phyloP scores from a whole-genome alignment of 2,888 invertebrate genomes.

The Elysia crispata region DNA sequence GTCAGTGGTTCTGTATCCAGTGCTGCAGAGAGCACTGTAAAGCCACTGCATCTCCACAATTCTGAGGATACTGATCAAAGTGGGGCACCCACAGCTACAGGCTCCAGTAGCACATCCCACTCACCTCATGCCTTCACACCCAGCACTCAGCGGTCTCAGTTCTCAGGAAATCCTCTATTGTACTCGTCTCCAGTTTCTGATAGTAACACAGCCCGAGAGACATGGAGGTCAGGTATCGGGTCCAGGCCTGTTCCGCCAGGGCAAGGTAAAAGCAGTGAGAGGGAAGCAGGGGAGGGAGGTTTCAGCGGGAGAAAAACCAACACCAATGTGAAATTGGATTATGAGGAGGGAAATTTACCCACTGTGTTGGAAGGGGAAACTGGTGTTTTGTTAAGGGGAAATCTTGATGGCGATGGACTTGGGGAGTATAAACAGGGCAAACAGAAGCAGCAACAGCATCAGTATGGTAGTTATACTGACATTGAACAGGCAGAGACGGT shows the following conservation, averaged over 20 bases:
- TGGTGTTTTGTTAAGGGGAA: not conserved
- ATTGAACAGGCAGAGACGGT: no score
- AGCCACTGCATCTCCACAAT: conserved; percentile 41
- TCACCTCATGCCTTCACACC: conserved; percentile 38
- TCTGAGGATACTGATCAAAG: conserved; percentile 31
- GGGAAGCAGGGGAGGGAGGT: not conserved
- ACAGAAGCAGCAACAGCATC: not conserved
- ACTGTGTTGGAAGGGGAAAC: not conserved
- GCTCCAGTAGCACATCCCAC: conserved; percentile 9
- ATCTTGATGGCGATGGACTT: not conserved
- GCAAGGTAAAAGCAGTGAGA: not conserved
- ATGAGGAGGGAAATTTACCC: no score
- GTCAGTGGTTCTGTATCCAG: conserved; percentile 9
- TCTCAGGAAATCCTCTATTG: conserved; percentile 43
- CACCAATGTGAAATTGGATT: no score
- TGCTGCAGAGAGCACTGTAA: not conserved
- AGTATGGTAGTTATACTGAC: no score
- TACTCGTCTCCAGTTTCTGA: conserved; percentile 46
- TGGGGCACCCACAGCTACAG: conserved; percentile 10
- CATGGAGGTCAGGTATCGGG: no score
- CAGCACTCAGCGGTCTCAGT: conserved; percentile 43
- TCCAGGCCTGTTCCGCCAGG: not conserved
- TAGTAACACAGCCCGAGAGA: not conserved
- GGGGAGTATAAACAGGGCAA: not conserved
- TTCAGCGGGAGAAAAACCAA: no score